Percentiles rank a stretch among this genome's conserved stretches.
Conservation (phyloP, 2,888 invertebrate genomes). For the Liodrosophila aerea region DNA sequence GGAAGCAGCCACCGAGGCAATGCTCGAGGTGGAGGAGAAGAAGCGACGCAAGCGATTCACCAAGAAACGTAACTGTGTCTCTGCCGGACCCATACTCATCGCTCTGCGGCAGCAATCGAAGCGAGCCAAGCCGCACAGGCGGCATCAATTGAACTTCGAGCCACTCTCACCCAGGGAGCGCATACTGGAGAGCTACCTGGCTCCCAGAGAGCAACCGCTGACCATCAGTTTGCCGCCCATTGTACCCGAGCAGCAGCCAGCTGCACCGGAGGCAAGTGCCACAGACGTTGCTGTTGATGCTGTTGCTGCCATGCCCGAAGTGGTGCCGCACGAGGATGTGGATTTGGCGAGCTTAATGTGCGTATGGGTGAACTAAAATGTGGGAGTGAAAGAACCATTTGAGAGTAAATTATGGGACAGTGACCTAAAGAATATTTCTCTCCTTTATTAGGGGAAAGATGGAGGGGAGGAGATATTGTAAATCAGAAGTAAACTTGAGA, state of each 20-base stretch:
- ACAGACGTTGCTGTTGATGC: background rate
- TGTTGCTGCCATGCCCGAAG: background rate
- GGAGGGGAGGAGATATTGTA: no score
- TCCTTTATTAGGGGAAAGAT: no score
- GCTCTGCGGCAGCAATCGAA: conserved; percentile 62
- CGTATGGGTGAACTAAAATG: conserved; percentile 39
- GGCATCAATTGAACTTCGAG: conserved; percentile 47
- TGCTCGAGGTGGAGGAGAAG: conserved; percentile 79
- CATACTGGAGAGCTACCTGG: conserved; percentile 58
- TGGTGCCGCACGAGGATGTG: conserved; percentile 36
- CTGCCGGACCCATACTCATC: conserved; percentile 81
- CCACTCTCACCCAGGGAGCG: conserved; percentile 61
- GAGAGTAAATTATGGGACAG: no score
- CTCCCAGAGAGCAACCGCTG: conserved; percentile 66
- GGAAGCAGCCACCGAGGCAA: conserved; percentile 65
- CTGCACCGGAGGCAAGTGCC: background rate
- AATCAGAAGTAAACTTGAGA: no score
- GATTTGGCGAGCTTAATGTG: conserved; percentile 68
- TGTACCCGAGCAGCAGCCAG: conserved; percentile 12
- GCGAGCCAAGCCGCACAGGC: conserved; percentile 40
- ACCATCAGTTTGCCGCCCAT: conserved; percentile 40
- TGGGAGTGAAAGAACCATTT: no score
- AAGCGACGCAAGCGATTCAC: conserved; percentile 75
- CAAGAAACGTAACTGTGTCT: conserved; percentile 80
- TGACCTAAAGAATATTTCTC: no score